Percentiles rank a stretch among this genome's conserved stretches.
Evolutionary conservation across 2,888 invertebrate genomes (phyloP).

Genomic region (Caenorhabditis japonica): DNA sequence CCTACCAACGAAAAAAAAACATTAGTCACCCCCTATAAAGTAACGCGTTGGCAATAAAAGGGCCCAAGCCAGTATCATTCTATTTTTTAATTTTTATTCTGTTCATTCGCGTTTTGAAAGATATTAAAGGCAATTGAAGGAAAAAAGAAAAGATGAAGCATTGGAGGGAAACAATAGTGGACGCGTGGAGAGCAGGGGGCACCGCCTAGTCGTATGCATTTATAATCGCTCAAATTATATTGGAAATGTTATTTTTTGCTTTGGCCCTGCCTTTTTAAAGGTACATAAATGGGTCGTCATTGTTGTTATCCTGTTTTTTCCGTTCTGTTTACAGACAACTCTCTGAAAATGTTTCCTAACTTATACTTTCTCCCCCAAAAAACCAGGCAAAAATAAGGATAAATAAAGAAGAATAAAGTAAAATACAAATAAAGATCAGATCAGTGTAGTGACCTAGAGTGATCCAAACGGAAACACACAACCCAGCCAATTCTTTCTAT

Average conservation of each 20-base stretch:
- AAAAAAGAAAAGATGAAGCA: not conserved
- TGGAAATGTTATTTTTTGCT: slow-evolving; percentile 17
- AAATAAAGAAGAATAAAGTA: not conserved
- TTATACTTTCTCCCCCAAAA: too few species aligned
- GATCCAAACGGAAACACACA: slow-evolving; percentile 25
- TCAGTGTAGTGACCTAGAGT: slow-evolving; percentile 30
- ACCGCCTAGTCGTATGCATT: slow-evolving; percentile 29
- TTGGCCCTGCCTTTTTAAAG: not conserved
- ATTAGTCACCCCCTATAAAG: slow-evolving; percentile 31
- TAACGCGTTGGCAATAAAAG: too few species aligned
- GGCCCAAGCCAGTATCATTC: not conserved
- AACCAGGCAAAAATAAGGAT: not conserved
- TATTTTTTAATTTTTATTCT: not conserved
- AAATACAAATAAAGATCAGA: slow-evolving; percentile 21
- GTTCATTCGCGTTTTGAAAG: not conserved
- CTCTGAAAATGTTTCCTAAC: too few species aligned
- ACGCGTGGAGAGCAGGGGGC: too few species aligned
- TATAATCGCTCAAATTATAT: slow-evolving; percentile 49
- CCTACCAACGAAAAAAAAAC: slow-evolving; percentile 6
- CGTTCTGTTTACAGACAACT: too few species aligned
- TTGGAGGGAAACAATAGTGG: not conserved
- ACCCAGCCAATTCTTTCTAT: slow-evolving; percentile 13
- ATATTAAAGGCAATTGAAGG: not conserved
- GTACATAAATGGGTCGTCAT: slow-evolving; percentile 10
- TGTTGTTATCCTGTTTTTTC: slow-evolving; percentile 17